These are phyloP conservation scores for Zosterops hypoxanthus DNA, from an alignment of 2,113 vertebrate genomes.

Conservation along the genomic window DNA sequence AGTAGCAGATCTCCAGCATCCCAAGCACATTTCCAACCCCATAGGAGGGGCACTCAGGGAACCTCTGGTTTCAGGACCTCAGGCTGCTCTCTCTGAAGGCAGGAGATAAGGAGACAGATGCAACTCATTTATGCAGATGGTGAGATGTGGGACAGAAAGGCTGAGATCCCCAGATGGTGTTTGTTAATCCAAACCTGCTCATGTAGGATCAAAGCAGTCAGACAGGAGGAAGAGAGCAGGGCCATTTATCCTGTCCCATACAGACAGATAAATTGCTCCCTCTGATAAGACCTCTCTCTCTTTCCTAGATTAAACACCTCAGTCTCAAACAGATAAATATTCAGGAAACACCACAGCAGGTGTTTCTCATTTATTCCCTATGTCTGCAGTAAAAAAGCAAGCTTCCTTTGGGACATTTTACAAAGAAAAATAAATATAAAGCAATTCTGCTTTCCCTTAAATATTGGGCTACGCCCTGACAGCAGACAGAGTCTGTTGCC, in stretches of 20 bases:
- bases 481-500: neutral
- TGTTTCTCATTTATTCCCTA: constrained; percentile 15
- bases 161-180: neutral
- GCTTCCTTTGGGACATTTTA: neutral
- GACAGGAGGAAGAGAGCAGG: neutral
- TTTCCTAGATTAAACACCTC: neutral
- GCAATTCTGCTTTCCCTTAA: neutral
- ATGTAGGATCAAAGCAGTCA: neutral
- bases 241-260: neutral
- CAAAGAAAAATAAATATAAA: constrained; percentile 13
- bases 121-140: neutral
- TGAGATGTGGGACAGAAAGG: neutral
- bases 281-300: neutral
- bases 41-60: neutral
- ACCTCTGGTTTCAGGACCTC: neutral
- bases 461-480: neutral
- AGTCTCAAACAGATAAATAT: neutral
- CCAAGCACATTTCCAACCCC: neutral
- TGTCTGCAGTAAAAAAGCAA: neutral
- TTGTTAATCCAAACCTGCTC: neutral
- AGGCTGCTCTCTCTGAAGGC: neutral
- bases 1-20: neutral
- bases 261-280: fast-evolving
- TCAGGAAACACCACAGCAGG: neutral
- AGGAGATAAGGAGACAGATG: neutral